phyloP scores from a whole-genome alignment of 2,888 invertebrate genomes.

The Acleris sparsana region DNA sequence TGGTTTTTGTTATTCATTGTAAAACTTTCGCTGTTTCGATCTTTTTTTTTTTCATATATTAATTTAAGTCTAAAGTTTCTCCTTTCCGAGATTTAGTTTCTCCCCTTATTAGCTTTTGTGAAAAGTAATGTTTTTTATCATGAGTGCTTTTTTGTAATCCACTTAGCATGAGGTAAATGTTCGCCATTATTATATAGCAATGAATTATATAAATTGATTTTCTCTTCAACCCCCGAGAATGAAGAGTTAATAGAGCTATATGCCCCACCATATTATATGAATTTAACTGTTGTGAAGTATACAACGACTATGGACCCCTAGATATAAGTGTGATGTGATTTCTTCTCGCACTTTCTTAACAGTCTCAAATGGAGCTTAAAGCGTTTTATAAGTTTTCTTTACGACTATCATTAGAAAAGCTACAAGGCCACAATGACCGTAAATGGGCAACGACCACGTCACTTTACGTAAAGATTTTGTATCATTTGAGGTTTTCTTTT shows the following conservation, averaged over 20 bases:
- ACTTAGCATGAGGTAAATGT: no score
- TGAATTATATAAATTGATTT: no score
- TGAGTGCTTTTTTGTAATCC: no score
- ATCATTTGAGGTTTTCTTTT: conserved; percentile 32
- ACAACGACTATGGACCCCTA: no score
- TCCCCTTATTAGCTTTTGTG: no score
- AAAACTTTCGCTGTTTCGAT: conserved; percentile 17
- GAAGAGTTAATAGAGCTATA: no score
- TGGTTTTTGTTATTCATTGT: conserved; percentile 1
- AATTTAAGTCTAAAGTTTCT: neutral
- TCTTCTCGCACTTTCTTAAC: no score
- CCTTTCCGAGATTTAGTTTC: neutral
- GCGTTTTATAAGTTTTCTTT: conserved; percentile 15
- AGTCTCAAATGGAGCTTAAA: neutral
- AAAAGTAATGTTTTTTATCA: no score
- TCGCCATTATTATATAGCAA: no score
- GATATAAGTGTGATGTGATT: neutral
- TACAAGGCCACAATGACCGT: conserved; percentile 6
- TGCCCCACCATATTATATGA: no score
- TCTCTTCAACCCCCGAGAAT: no score
- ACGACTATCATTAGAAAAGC: conserved; percentile 16
- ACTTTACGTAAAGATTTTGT: conserved; percentile 16
- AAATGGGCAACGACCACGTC: conserved; percentile 25
- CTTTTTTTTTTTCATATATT: conserved; percentile 1
- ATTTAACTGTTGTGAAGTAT: no score